Conservation (phyloP, 2,797 vertebrate genomes). For the Brachymystax lenok region DNA sequence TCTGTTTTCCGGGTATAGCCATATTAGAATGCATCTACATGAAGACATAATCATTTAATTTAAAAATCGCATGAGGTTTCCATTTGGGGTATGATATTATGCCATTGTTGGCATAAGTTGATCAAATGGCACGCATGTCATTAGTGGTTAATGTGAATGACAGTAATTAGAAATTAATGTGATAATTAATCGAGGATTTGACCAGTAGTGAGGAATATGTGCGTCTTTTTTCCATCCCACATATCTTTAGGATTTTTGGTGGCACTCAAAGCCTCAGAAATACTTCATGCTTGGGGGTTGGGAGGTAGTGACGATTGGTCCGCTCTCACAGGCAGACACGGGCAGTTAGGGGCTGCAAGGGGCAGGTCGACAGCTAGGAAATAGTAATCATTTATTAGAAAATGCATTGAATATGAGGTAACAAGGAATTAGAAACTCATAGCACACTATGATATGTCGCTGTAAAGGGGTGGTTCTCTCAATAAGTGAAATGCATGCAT, state of each 20-base stretch:
- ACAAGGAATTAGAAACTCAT: conserved; percentile 54
- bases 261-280: not conserved
- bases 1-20: conserved; percentile 45
- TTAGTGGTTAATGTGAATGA: conserved; percentile 29
- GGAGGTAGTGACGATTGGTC: conserved; percentile 63
- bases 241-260: not conserved
- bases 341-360: conserved; percentile 64
- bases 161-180: conserved; percentile 46
- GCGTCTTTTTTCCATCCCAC: not conserved
- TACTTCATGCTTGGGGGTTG: conserved; percentile 32
- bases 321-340: conserved; percentile 64
- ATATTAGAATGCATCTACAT: conserved; percentile 37
- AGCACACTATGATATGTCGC: conserved; percentile 39
- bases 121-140: conserved; percentile 53
- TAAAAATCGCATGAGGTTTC: conserved; percentile 18
- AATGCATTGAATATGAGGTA: conserved; percentile 25
- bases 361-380: conserved; percentile 69
- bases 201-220: not conserved
- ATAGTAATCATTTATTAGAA: conserved; percentile 59
- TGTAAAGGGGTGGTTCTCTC: conserved; percentile 32
- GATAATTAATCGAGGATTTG: conserved; percentile 47
- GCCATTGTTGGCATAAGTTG: conserved; percentile 57
- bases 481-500: conserved; percentile 56
- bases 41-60: conserved; percentile 28
- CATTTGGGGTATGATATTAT: conserved; percentile 34